Base-by-base conservation (phyloP, 2,888 invertebrate genomes). In the Caenorhabditis afra region DNA sequence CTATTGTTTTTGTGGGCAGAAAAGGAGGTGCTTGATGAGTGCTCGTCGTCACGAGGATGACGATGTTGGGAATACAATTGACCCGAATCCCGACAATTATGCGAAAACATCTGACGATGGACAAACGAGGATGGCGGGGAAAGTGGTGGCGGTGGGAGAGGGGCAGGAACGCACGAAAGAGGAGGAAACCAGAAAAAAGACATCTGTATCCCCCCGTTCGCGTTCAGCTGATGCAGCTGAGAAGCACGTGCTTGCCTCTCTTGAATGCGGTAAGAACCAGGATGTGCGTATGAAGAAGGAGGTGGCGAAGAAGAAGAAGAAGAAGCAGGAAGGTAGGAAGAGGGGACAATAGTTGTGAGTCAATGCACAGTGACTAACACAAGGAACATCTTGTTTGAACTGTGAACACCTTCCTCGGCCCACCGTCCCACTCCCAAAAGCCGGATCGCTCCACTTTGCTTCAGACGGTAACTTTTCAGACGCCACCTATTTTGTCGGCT, bases 41-140 rank as follows among this genome's bases (percentile, higher is more conserved):
- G 59, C 59, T 59, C 52, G 29, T 52, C 52, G 55, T 70, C 70
- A 70, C 70, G 70, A 53, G 70, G 62, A 70, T 70, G 70, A 70
- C 70, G 67, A 67, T 52, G 71, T 71, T 71, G 29, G 29, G 57
- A 71, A 71, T 53, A 57, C 47, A 62, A 49, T 71, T 71, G 62
- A 71, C 62, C 71, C 62, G 62, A 71, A 71, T 70, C 62, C 47
- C 55, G 47, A 23, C 57, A 41, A 62, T 35, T 35, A 35, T 20
- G 47, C 18, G 57, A 57, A 71, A 70, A 62, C 62, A 71, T 62
- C 55, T 53, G 22, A 62, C 61, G 57, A 41, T 29, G 29, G 29
- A 29, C 29, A 41, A 18, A 57, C 10, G 41, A 70, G 61, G 59
- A 3, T 29, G 29, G 3, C 4, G 52, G 35, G 47, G 37, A 59